phyloP scores from a whole-genome alignment of 1,140 invertebrate species.

The Zophobas morio region DNA sequence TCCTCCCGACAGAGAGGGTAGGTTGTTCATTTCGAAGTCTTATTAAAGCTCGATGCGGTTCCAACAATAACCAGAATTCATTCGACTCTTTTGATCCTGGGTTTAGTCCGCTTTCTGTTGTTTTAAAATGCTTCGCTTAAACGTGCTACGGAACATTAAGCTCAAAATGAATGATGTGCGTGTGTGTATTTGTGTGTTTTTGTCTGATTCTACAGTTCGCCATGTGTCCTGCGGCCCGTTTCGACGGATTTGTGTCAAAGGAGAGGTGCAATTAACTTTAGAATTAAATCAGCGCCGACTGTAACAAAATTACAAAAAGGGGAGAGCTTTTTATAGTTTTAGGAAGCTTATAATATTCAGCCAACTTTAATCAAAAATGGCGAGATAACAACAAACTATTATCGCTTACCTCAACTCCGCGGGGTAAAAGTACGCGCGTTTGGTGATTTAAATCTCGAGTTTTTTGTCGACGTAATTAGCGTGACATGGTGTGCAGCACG shows the following conservation, averaged over 20 bases:
- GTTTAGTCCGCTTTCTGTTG: constrained; percentile 34
- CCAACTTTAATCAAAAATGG: no score
- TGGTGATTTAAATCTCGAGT: no score
- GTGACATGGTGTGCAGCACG: no score
- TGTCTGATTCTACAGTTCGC: constrained; percentile 1
- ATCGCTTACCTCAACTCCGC: no score
- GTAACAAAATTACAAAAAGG: no score
- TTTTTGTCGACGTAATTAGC: no score
- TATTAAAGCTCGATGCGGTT: constrained; percentile 35
- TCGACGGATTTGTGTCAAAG: not conserved
- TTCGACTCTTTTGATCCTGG: constrained; percentile 32
- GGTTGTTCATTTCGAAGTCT: constrained; percentile 20
- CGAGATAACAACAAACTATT: no score
- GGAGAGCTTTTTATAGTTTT: no score
- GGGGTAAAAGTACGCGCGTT: no score
- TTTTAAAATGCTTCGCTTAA: constrained; percentile 37
- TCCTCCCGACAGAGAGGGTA: not conserved
- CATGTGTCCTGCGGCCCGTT: not conserved
- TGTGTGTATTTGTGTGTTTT: constrained; percentile 21
- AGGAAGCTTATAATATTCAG: no score
- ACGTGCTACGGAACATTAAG: constrained; percentile 34
- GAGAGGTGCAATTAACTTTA: not conserved
- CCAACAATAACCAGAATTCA: constrained; percentile 35
- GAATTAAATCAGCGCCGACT: no score
- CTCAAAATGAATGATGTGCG: constrained; percentile 29